Base-by-base conservation (phyloP, 2,797 vertebrate species). In the Leptodactylus fallax region DNA sequence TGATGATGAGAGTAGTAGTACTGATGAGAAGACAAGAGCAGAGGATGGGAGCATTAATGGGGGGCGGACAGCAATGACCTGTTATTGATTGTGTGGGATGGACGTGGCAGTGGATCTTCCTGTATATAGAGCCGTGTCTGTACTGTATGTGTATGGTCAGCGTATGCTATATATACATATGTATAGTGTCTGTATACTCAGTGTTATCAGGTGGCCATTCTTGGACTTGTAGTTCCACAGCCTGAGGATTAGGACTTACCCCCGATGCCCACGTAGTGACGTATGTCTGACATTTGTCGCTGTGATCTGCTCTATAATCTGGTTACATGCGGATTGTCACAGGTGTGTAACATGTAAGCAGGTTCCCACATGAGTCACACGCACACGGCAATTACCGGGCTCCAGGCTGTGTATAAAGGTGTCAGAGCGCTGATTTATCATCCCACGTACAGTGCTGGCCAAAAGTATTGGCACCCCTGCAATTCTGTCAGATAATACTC, bases 301-400 rank as follows among this genome's bases (percentile, higher is more conserved):
- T 7, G 60, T 61, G 21, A 21, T 21, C 21, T 23, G n/a, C 23
- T 3, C 61, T 65, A 0, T 61, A 61, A 65, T 7, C 19, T 65
- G 4, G 27, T 21, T 19, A 72, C 69, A 72, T 19, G 69, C 5
- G 65, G 16, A 72, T 51, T 11, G 0, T 74, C 45, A n/a, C 71
- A n/a, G 36, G 21, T 36, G 6, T 74, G 71, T 74, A 21, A 49
- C 19, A 21, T 51, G 17, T 47, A 74, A 74, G 4, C 14, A n/a
- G 45, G 71, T 82, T 82, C 86, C 58, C 86, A 77, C 47, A 27
- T 69, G 71, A 74, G 71, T 74, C 71, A n/a, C 79, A 77, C 49
- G n/a, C n/a, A 5, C 14, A 45, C 21, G 19, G n/a, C 45, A 76
- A 87, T 87, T 14, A 81, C 53, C 17, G 9, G 9, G 9, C 13